Percentiles rank a stretch among this genome's conserved stretches.
These are phyloP conservation scores for Tympanuchus pallidicinctus DNA, from an alignment of 2,113 vertebrate genomes.

Conservation along the genomic window DNA sequence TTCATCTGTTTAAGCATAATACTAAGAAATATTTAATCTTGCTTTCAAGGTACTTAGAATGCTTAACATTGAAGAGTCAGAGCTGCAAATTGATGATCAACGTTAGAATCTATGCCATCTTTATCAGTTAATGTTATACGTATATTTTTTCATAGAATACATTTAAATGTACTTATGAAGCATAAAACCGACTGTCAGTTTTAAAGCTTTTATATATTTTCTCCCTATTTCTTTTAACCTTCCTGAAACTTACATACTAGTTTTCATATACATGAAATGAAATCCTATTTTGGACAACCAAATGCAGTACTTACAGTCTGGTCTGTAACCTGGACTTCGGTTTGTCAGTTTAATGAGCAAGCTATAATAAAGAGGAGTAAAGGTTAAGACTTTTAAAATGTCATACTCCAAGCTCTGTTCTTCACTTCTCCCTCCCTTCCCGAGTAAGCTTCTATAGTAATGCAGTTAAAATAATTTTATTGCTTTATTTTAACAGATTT, in stretches of 20 bases:
- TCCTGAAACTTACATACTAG: background rate
- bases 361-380: constrained; percentile 63
- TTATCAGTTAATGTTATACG: background rate
- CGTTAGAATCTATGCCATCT: background rate
- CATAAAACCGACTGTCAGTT: background rate
- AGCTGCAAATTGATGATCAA: background rate
- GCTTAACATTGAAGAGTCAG: background rate
- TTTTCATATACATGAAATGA: background rate
- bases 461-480: background rate
- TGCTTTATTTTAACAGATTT: background rate
- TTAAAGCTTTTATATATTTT: background rate
- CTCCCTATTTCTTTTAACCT: background rate
- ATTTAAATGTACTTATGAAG: background rate
- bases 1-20: background rate
- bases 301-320: constrained; percentile 81
- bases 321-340: constrained; percentile 71
- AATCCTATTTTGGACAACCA: background rate
- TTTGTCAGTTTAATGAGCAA: constrained; percentile 83
- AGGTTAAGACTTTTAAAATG: background rate
- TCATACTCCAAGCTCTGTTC: background rate
- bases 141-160: background rate
- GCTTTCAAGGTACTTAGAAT: background rate
- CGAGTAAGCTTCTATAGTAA: background rate
- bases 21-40: background rate
- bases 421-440: background rate